These are phyloP conservation scores for Lithophane leautieri DNA, from an alignment of 2,888 invertebrate genomes.

Conservation along the genomic window DNA sequence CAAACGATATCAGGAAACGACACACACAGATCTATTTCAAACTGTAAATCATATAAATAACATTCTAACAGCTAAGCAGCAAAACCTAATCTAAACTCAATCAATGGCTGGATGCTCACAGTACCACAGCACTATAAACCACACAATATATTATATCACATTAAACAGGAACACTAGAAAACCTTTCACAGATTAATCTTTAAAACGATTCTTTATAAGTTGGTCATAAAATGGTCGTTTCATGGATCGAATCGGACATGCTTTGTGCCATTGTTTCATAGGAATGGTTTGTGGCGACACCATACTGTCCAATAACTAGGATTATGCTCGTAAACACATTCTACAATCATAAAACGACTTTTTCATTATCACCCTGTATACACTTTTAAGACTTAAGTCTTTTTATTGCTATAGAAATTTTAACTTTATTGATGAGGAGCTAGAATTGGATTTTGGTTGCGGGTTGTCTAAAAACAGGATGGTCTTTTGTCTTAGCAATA, in stretches of 20 bases:
- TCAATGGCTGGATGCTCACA: constrained; percentile 20
- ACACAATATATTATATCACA: constrained; percentile 46
- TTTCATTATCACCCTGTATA: constrained; percentile 61
- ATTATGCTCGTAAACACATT: constrained; percentile 63
- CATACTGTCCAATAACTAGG: constrained; percentile 59
- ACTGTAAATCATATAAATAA: constrained; percentile 36
- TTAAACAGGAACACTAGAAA: constrained; percentile 45
- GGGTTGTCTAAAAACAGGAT: constrained; percentile 38
- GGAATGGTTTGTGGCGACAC: constrained; percentile 62
- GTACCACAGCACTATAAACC: constrained; percentile 17
- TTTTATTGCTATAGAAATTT: background rate
- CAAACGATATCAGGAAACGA: constrained; percentile 6
- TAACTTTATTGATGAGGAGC: fast-evolving
- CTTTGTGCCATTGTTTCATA: constrained; percentile 59
- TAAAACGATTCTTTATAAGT: constrained; percentile 61
- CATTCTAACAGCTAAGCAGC: constrained; percentile 10
- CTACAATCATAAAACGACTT: constrained; percentile 66
- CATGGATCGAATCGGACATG: constrained; percentile 52
- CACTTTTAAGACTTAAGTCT: constrained; percentile 42
- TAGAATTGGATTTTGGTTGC: constrained; percentile 14
- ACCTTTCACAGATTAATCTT: constrained; percentile 53
- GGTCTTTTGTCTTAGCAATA: constrained; percentile 49
- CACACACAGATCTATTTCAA: background rate
- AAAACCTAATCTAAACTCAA: constrained; percentile 39
- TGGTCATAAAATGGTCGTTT: constrained; percentile 57